Conservation (phyloP, 2,113 vertebrate species). For the Mirounga angustirostris region DNA sequence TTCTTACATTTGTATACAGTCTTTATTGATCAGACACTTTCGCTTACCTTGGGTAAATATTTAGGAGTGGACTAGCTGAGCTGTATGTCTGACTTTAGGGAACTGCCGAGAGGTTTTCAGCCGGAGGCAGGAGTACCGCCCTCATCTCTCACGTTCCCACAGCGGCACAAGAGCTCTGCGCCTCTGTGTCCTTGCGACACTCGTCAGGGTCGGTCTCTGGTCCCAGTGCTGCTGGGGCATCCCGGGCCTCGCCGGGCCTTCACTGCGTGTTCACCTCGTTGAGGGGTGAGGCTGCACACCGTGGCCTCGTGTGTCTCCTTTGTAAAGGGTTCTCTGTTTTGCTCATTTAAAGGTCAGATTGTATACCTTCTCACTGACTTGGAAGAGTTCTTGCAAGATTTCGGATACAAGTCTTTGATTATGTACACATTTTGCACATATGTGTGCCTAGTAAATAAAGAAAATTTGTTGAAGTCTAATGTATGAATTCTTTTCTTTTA, state of each 20-base stretch:
- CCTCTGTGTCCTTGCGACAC: background rate
- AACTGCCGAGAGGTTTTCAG: background rate
- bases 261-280: background rate
- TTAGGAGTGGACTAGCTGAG: background rate
- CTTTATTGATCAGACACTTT: background rate
- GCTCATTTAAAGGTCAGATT: background rate
- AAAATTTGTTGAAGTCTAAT: background rate
- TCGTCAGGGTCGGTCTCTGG: background rate
- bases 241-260: rapidly evolving
- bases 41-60: rapidly evolving
- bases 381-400: background rate
- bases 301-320: background rate
- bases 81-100: background rate
- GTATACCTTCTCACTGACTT: background rate
- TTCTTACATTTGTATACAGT: background rate
- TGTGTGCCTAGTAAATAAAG: background rate
- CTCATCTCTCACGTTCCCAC: too few relatives aligned
- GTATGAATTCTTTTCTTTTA: background rate
- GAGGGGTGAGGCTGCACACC: background rate
- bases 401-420: background rate
- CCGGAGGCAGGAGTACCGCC: background rate
- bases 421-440: background rate
- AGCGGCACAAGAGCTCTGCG: rapidly evolving
- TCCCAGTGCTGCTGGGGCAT: background rate
- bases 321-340: background rate